Evolutionary conservation across 2,113 vertebrate genomes (phyloP).

Genomic region (Ceyx margarethae): DNA sequence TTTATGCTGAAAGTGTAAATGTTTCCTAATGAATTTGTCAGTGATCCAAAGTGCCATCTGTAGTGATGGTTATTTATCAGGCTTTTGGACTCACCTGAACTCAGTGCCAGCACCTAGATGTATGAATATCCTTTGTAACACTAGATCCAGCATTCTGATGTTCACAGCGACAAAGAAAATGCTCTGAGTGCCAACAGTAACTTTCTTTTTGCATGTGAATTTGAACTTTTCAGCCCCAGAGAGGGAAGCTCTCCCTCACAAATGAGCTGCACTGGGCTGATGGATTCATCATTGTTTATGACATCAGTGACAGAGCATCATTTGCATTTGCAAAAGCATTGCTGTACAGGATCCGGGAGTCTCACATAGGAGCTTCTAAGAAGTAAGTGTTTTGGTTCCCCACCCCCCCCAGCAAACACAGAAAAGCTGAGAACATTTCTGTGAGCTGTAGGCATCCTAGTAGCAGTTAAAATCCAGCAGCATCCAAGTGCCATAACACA

Average conservation of each 20-base stretch:
- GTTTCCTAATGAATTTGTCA: neutral
- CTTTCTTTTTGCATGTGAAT: neutral
- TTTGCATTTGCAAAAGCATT: slow-evolving; percentile 84
- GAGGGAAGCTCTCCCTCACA: slow-evolving; percentile 73
- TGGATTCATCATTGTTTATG: slow-evolving; percentile 87
- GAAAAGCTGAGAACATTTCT: neutral
- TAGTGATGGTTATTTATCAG: neutral
- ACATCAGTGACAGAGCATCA: slow-evolving; percentile 86
- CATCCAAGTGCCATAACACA: neutral
- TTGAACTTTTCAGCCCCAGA: slow-evolving; percentile 67
- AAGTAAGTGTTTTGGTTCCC: slow-evolving; percentile 70
- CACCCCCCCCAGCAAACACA: neutral
- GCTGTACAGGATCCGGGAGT: slow-evolving; percentile 81
- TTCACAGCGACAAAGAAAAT: neutral
- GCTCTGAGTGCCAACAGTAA: neutral
- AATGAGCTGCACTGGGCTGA: slow-evolving; percentile 87
- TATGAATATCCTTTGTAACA: neutral
- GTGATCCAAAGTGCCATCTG: neutral
- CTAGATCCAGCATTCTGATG: neutral
- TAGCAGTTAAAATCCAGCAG: neutral
- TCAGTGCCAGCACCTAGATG: neutral
- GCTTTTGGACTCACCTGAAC: neutral
- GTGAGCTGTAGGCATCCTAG: neutral
- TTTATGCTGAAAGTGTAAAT: neutral
- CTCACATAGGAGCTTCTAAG: slow-evolving; percentile 73